A percentile compares a stretch with the other conserved stretches of the same genome.
These are phyloP conservation scores for Siphamia tubifer DNA, from an alignment of 2,113 vertebrate genomes.

Conservation along the genomic window DNA sequence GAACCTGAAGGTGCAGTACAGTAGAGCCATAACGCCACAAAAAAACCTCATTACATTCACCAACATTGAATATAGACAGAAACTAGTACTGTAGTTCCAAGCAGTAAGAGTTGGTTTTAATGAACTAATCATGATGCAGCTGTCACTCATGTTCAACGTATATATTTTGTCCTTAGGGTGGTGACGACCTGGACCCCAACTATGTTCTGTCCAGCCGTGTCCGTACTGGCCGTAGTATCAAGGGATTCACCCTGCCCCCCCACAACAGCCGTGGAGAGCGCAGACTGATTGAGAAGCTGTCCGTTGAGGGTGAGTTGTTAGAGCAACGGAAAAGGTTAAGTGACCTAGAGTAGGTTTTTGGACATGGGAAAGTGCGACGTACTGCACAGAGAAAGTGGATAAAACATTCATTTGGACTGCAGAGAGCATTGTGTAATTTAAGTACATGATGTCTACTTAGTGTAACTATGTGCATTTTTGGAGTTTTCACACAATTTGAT, in stretches of 20 bases:
- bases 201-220: slow-evolving; percentile 92
- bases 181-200: slow-evolving; percentile 90
- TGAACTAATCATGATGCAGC: too few species aligned
- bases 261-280: slow-evolving; percentile 94
- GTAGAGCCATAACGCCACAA: neutral
- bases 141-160: neutral
- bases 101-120: too few species aligned
- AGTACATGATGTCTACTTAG: too few species aligned
- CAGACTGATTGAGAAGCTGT: slow-evolving; percentile 85
- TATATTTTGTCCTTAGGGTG: slow-evolving; percentile 77
- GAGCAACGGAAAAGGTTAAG: neutral
- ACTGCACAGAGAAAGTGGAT: too few species aligned
- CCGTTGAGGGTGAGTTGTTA: slow-evolving; percentile 81
- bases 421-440: too few species aligned
- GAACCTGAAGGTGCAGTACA: slow-evolving; percentile 88
- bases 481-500: too few species aligned
- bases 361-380: too few species aligned
- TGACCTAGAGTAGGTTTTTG: neutral
- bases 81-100: too few species aligned
- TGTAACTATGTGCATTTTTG: too few species aligned
- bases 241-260: slow-evolving; percentile 89
- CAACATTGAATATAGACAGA: too few species aligned
- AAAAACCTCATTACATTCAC: too few species aligned
- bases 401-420: too few species aligned
- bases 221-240: slow-evolving; percentile 94